These are phyloP conservation scores for Chiroxiphia lanceolata DNA, from an alignment of 2,797 vertebrate genomes.

Conservation along the genomic window DNA sequence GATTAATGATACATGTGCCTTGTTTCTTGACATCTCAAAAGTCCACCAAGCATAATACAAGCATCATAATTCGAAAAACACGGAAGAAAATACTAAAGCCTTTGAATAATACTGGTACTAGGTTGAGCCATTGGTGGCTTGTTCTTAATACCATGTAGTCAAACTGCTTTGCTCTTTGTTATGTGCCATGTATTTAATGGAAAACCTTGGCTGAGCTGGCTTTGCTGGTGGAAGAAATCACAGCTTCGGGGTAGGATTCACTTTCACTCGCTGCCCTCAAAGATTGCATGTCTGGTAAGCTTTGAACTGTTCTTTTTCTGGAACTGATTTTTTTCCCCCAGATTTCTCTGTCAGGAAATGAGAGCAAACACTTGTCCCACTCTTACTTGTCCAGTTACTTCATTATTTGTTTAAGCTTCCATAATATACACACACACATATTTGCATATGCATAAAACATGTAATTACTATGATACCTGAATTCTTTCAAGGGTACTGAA, in stretches of 20 bases:
- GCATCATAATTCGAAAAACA: not conserved
- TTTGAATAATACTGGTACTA: not conserved
- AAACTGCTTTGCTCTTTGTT: not conserved
- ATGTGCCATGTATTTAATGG: not conserved
- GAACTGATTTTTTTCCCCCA: not conserved
- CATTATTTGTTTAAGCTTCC: not conserved
- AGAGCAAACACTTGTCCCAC: not conserved
- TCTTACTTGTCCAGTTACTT: not conserved
- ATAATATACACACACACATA: not conserved
- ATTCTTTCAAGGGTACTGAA: not conserved
- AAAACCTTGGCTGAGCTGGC: not conserved
- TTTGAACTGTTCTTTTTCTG: not conserved
- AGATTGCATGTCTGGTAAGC: not conserved
- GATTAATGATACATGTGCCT: not conserved
- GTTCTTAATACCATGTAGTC: not conserved
- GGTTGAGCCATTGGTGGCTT: not conserved
- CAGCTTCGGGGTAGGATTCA: not conserved
- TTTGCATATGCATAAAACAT: not conserved
- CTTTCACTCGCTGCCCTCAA: not conserved
- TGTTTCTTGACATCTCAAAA: not conserved
- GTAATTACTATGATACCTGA: not conserved
- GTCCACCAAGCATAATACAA: not conserved
- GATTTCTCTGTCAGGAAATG: not conserved
- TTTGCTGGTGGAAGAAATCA: not conserved
- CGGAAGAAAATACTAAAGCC: not conserved